Evolutionary conservation across 2,797 vertebrate genomes (phyloP), one percentile per base, ranked within the genome.

Genomic region (Schizothorax lantsangensis): DNA sequence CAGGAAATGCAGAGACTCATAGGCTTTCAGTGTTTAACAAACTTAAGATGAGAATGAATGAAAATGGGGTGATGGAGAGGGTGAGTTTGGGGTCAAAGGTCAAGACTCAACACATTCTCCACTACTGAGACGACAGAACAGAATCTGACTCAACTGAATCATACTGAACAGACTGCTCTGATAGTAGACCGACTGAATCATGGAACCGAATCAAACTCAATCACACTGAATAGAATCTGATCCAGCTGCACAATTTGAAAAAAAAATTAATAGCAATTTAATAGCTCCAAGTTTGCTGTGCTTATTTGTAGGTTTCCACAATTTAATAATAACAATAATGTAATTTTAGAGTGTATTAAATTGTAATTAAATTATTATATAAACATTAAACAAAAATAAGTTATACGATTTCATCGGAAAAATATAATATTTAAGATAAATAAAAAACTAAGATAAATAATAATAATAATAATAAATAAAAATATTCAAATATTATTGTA

Each of bases 61-160:
- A 69, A 23, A 49, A 87, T 57, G 73, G 57, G 59, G 47, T 23
- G 26, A 83, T 15, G 45, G 57, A 26, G 33, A 64, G n/a, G 54
- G 5, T 30, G 12, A 64, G 62, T 7, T 30, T 73, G 43, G 52
- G 33, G 21, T 79, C 75, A 64, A 5, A 68, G 9, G 64, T 57
- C 38, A 43, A 40, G 49, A 38, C 30, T 30, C 33, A 69, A 4
- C 33, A 36, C 15, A 71, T 8, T 69, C 36, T 23, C 2, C 36
- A 38, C 33, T 0, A 69, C 66, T 38, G 6, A 47, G 45, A 21
- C 3, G 12, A 47, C 30, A 17, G 68, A 15, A 30, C 40, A 6
- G 38, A 47, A 59, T n/a, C 57, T 59, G 17, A 52, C 2, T 52
- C 17, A 19, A 2, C 15, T 52, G 49, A 49, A 49, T 49, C 47